These are phyloP conservation scores for Scolopax mira DNA, from an alignment of 2,113 vertebrate genomes.

Conservation along the genomic window DNA sequence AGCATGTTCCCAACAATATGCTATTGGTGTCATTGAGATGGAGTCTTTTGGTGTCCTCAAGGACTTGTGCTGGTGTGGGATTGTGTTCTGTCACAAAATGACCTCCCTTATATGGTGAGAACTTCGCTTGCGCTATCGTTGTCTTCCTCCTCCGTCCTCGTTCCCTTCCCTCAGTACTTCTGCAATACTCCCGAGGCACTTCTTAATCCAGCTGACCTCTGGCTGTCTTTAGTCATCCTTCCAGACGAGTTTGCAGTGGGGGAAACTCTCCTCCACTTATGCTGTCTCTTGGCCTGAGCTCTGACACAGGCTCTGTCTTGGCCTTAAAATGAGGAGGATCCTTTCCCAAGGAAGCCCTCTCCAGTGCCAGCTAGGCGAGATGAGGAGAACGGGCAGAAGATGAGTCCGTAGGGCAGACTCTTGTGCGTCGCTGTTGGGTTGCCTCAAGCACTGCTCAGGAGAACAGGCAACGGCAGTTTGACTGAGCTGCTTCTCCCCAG, in stretches of 20 bases:
- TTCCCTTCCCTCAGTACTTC: neutral
- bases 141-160: neutral
- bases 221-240: neutral
- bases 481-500: neutral
- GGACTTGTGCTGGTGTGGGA: accelerated
- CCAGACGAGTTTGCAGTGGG: neutral
- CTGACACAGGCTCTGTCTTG: neutral
- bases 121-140: neutral
- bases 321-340: neutral
- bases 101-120: neutral
- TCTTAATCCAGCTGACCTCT: neutral
- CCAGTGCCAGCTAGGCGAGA: neutral
- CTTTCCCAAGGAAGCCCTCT: neutral
- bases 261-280: neutral
- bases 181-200: neutral
- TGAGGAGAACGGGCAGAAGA: neutral
- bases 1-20: neutral
- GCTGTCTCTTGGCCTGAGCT: neutral
- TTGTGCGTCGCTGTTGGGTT: neutral
- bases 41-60: neutral
- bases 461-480: accelerated
- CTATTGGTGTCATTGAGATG: neutral
- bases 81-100: neutral
- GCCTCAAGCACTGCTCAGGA: neutral
- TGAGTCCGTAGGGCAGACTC: accelerated